Evolutionary conservation across 2,797 vertebrate genomes (phyloP).

Genomic region (Bufotes viridis): DNA sequence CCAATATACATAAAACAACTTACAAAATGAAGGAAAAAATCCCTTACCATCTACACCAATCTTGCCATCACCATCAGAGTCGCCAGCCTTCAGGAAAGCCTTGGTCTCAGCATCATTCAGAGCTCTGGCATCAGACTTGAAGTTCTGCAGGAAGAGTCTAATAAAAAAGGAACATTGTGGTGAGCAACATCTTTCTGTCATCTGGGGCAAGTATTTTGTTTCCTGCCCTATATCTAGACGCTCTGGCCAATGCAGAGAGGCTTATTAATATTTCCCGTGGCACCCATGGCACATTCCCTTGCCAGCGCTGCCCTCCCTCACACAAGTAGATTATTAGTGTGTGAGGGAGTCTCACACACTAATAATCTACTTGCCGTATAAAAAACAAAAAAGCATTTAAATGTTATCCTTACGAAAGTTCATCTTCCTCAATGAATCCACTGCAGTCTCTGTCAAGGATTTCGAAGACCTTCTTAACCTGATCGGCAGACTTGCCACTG

Average conservation of each 20-base stretch:
- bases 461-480: conserved; percentile 79
- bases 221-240: not conserved
- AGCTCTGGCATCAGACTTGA: conserved; percentile 73
- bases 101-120: conserved; percentile 78
- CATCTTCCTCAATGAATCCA: conserved; percentile 81
- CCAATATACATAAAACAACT: not conserved
- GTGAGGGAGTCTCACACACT: too few relatives aligned
- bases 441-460: conserved; percentile 83
- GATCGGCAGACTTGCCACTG: conserved; percentile 75
- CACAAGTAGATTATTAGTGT: too few relatives aligned
- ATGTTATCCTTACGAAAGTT: conserved; percentile 80
- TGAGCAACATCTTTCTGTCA: not conserved
- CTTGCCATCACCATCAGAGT: conserved; percentile 82
- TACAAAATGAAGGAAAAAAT: not conserved
- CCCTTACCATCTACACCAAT: conserved; percentile 81
- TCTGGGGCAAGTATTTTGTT: not conserved
- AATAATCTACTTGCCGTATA: not conserved
- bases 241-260: not conserved
- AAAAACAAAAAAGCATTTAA: not conserved
- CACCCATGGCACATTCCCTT: too few relatives aligned
- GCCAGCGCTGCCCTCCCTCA: not conserved
- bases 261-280: not conserved
- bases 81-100: conserved; percentile 76
- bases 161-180: not conserved
- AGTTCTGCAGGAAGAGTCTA: conserved; percentile 83